Conservation (phyloP, 2,797 vertebrate genomes). For the Lacerta bilineata region DNA sequence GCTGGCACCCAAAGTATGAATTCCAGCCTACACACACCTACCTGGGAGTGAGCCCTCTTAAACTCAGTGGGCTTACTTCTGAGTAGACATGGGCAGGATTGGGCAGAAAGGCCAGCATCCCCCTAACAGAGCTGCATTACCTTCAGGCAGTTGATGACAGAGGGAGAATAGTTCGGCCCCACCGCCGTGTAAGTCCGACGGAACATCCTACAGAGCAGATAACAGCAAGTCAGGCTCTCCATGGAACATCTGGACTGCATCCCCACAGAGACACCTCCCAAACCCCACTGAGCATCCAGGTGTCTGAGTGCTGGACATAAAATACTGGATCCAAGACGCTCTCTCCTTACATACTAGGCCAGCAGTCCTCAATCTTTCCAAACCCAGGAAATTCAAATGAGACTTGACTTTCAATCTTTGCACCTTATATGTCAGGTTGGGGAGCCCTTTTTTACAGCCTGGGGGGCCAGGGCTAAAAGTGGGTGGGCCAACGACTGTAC, state of each 20-base stretch:
- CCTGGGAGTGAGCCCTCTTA: not conserved
- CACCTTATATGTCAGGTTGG: not conserved
- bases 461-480: too few relatives aligned
- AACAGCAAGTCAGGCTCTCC: not conserved
- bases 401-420: not conserved
- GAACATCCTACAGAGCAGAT: conserved; percentile 88
- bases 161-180: conserved; percentile 88
- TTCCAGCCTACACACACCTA: not conserved
- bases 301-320: not conserved
- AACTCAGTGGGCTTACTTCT: too few relatives aligned
- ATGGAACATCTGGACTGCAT: not conserved
- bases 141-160: conserved; percentile 89
- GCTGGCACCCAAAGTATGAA: too few relatives aligned
- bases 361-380: not conserved
- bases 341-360: not conserved
- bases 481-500: too few relatives aligned
- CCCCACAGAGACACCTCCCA: not conserved
- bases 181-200: conserved; percentile 89
- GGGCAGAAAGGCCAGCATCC: not conserved
- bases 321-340: not conserved
- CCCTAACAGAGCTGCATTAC: conserved; percentile 71
- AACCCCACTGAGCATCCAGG: not conserved
- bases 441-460: too few relatives aligned
- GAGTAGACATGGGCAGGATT: not conserved
- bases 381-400: not conserved